phyloP scores from a whole-genome alignment of 2,113 vertebrate genomes.

The Macquaria ambigua region DNA sequence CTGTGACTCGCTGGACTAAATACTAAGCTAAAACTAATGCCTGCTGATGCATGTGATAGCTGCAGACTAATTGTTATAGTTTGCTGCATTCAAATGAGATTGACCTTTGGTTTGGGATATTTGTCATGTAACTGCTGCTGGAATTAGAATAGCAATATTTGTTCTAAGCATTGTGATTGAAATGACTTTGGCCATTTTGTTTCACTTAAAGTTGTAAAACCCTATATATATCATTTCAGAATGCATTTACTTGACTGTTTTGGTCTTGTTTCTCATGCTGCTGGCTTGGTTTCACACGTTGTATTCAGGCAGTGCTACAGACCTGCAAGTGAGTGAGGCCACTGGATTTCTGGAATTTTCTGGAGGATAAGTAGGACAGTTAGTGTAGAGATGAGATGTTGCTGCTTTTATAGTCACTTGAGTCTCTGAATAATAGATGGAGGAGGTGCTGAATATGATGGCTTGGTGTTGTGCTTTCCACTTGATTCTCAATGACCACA shows the following conservation, averaged over 20 bases:
- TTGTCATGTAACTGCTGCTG: slow-evolving; percentile 49
- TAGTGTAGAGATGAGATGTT: not conserved
- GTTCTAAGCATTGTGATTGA: not conserved
- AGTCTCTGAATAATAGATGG: not conserved
- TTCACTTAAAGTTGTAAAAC: slow-evolving; percentile 8
- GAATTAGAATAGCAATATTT: slow-evolving; percentile 40
- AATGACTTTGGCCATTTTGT: slow-evolving; percentile 28
- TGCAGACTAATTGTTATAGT: slow-evolving; percentile 67
- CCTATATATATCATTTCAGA: not conserved
- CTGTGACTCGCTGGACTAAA: slow-evolving; percentile 47
- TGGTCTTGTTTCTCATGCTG: not conserved
- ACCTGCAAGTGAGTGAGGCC: not conserved
- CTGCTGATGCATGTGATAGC: slow-evolving; percentile 68
- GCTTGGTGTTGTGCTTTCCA: not conserved
- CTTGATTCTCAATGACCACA: not conserved
- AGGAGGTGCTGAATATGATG: not conserved
- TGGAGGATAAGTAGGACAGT: not conserved
- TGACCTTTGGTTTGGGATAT: slow-evolving; percentile 61
- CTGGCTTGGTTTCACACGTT: not conserved
- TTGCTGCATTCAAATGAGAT: slow-evolving; percentile 56
- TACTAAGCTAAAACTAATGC: slow-evolving; percentile 64
- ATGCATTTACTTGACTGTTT: not conserved
- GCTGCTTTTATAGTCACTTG: not conserved
- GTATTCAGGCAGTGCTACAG: not conserved
- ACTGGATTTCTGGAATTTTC: not conserved